phyloP scores from a whole-genome alignment of 2,113 vertebrate genomes.

The Clinocottus analis region DNA sequence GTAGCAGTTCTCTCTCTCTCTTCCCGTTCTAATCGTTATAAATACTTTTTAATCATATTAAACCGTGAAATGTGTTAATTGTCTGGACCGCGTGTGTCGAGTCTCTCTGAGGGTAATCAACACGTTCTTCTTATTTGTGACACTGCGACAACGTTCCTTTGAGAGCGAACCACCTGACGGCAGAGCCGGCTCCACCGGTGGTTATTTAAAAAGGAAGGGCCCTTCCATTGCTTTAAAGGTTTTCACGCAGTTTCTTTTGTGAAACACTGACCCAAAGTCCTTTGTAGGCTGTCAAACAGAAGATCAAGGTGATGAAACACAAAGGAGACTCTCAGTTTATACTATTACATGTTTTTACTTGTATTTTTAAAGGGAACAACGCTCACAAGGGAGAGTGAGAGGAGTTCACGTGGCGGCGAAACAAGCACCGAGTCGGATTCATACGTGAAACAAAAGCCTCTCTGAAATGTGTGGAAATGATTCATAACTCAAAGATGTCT shows the following conservation, averaged over 20 bases:
- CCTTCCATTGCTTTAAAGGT: not conserved
- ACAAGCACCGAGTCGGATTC: not conserved
- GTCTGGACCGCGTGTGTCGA: constrained; percentile 27
- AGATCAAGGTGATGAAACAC: not conserved
- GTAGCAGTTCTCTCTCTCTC: not conserved
- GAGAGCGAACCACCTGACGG: not conserved
- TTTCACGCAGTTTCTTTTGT: not conserved
- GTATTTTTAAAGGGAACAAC: too few species aligned
- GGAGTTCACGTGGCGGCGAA: too few species aligned
- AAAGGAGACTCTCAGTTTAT: not conserved
- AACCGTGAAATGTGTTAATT: constrained; percentile 62
- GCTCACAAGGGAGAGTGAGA: too few species aligned
- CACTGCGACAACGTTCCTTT: constrained; percentile 53
- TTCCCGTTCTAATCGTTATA: constrained; percentile 10
- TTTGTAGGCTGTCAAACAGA: not conserved
- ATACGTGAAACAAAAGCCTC: not conserved
- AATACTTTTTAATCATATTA: constrained; percentile 53
- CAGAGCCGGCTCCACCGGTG: not conserved
- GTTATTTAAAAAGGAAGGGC: not conserved
- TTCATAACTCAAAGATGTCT: too few species aligned
- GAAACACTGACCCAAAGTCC: not conserved
- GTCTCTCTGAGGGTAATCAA: constrained; percentile 69
- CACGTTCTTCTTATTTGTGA: constrained; percentile 67
- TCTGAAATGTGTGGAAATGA: not conserved
- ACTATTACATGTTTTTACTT: not conserved